Percentiles rank a stretch among this genome's conserved stretches.
Conservation (phyloP, 1,140 invertebrate genomes). For the Colletes gigas region DNA sequence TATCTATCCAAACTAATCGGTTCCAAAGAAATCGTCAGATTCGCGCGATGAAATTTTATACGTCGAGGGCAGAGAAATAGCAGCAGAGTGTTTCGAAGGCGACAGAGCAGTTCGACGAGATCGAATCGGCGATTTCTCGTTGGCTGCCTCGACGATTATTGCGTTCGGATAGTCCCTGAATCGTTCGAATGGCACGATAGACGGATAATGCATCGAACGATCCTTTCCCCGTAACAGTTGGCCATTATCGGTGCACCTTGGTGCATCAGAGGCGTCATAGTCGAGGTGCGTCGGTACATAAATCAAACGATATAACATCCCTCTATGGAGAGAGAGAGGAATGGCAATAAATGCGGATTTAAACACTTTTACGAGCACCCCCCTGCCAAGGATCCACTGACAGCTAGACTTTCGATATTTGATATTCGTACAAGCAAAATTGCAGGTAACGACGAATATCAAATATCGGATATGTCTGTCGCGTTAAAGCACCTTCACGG, state of each 20-base stretch:
- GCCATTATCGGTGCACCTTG: slow-evolving; percentile 47
- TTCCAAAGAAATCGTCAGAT: no score
- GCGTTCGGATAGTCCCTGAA: slow-evolving; percentile 6
- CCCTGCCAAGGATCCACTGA: slow-evolving; percentile 50
- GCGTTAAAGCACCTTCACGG: no score
- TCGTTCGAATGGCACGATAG: background rate
- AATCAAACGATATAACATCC: slow-evolving; percentile 60
- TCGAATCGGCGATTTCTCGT: background rate
- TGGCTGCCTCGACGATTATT: slow-evolving; percentile 1
- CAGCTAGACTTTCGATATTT: slow-evolving; percentile 13
- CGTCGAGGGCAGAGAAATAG: no score
- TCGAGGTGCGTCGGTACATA: slow-evolving; percentile 42
- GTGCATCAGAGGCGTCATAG: slow-evolving; percentile 35
- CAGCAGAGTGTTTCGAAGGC: no score
- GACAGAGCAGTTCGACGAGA: background rate
- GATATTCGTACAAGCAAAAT: background rate
- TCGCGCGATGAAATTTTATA: no score
- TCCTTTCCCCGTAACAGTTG: slow-evolving; percentile 36
- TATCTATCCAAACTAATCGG: slow-evolving; percentile 34
- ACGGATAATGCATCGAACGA: slow-evolving; percentile 37
- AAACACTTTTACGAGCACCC: slow-evolving; percentile 59
- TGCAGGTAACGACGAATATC: no score
- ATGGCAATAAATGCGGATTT: slow-evolving; percentile 62
- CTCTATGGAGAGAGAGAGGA: background rate
- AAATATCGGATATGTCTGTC: no score